Percentiles rank a stretch among this genome's conserved stretches.
Evolutionary conservation across 2,797 vertebrate genomes (phyloP).

Genomic region (Leptoclinus maculatus): DNA sequence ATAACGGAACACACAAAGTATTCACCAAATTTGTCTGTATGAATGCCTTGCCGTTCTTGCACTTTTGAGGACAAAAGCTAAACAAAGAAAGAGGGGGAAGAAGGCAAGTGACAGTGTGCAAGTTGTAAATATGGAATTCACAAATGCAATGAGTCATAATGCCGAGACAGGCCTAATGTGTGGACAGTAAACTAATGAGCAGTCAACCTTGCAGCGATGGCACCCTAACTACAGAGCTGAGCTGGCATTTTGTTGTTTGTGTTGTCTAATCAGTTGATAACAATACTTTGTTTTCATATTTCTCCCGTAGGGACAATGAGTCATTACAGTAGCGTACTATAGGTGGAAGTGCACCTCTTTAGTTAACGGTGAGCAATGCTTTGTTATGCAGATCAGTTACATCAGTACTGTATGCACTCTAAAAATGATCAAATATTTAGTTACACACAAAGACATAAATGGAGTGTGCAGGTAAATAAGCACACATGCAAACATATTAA

Average conservation of each 20-base stretch:
- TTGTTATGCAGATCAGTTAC: background rate
- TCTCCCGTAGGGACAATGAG: background rate
- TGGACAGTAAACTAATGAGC: slow-evolving; percentile 45
- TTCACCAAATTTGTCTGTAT: background rate
- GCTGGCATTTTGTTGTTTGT: slow-evolving; percentile 29
- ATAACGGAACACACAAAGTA: no score
- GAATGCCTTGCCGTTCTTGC: background rate
- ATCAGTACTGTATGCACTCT: background rate
- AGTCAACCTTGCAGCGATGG: background rate
- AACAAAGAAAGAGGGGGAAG: background rate
- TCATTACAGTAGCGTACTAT: background rate
- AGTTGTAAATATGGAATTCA: no score
- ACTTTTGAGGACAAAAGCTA: background rate
- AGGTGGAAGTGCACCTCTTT: background rate
- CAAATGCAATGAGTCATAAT: background rate
- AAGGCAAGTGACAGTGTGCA: background rate
- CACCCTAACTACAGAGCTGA: slow-evolving; percentile 11
- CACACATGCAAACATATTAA: background rate
- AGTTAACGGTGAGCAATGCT: background rate
- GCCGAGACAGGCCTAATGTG: background rate
- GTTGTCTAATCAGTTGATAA: slow-evolving; percentile 35
- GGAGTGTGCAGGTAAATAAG: background rate
- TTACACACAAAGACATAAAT: background rate
- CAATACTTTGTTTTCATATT: slow-evolving; percentile 34
- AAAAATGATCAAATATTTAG: background rate